phyloP scores from a whole-genome alignment of 1,140 invertebrate genomes.

The Pseudomyrmex dendroicus region DNA sequence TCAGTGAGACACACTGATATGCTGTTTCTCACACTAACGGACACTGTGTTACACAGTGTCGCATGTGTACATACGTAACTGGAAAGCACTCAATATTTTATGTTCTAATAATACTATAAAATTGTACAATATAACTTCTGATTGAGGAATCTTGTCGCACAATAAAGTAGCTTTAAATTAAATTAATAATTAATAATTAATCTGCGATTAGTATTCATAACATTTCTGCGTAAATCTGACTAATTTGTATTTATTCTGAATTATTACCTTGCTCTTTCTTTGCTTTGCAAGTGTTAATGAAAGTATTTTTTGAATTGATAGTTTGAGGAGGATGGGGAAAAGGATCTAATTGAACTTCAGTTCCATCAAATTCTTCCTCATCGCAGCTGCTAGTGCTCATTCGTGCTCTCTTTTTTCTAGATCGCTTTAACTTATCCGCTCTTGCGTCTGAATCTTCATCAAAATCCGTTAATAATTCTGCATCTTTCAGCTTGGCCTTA shows the following conservation, averaged over 20 bases:
- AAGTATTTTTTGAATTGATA: not conserved
- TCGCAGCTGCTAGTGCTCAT: not conserved
- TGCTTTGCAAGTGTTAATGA: not conserved
- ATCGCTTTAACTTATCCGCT: not conserved
- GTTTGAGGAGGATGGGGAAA: not conserved
- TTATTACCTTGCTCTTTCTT: not conserved
- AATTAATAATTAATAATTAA: not conserved
- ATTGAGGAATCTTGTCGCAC: not conserved
- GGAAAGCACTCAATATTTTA: not conserved
- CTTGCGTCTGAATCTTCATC: not conserved
- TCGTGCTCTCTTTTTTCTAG: not conserved
- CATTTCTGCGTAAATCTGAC: not conserved
- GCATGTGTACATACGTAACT: too few relatives aligned
- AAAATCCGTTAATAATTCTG: not conserved
- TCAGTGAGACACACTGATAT: too few relatives aligned
- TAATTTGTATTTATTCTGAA: not conserved
- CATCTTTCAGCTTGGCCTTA: not conserved
- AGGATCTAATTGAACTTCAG: not conserved
- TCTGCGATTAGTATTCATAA: not conserved
- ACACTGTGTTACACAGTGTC: too few relatives aligned
- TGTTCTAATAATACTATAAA: not conserved
- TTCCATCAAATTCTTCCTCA: not conserved
- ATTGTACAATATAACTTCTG: not conserved
- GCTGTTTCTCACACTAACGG: too few relatives aligned
- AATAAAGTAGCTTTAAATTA: not conserved